phyloP scores from a whole-genome alignment of 2,797 vertebrate genomes.

The Borostomias antarcticus region DNA sequence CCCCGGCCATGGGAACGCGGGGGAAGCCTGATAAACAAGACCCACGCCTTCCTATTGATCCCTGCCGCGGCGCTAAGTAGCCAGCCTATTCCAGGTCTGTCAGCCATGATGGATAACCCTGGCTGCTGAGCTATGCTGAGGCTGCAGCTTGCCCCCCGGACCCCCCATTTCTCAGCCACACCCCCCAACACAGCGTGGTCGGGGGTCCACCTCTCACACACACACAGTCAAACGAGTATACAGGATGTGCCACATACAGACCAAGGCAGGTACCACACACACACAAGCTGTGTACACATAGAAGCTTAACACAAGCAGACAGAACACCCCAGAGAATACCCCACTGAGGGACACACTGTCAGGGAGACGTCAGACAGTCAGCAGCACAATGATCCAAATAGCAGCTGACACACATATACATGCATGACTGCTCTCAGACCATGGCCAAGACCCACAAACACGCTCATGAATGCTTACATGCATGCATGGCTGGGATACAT shows the following conservation, averaged over 20 bases:
- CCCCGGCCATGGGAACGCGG: slow-evolving; percentile 37
- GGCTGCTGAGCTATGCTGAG: slow-evolving; percentile 57
- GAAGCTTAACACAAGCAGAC: slow-evolving; percentile 4
- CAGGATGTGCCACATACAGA: no score
- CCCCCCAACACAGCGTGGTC: slow-evolving; percentile 18
- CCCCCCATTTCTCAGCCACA: slow-evolving; percentile 51
- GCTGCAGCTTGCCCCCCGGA: slow-evolving; percentile 52
- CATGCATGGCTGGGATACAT: neutral
- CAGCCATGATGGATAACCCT: slow-evolving; percentile 67
- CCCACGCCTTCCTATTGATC: slow-evolving; percentile 25
- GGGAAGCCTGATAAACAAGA: slow-evolving; percentile 40
- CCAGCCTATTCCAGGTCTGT: slow-evolving; percentile 40
- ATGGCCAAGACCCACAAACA: neutral
- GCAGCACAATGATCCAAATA: neutral
- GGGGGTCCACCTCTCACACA: neutral
- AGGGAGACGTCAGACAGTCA: neutral
- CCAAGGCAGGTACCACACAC: no score
- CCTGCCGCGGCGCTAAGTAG: slow-evolving; percentile 29
- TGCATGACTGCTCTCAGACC: neutral
- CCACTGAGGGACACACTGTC: no score
- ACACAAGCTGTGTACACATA: no score
- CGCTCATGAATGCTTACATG: neutral
- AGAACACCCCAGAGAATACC: no score
- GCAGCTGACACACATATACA: neutral
- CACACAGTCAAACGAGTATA: neutral